Evolutionary conservation across 2,888 invertebrate species (phyloP), one percentile per base, ranked within the genome.

Genomic region (Pollenia amentaria): DNA sequence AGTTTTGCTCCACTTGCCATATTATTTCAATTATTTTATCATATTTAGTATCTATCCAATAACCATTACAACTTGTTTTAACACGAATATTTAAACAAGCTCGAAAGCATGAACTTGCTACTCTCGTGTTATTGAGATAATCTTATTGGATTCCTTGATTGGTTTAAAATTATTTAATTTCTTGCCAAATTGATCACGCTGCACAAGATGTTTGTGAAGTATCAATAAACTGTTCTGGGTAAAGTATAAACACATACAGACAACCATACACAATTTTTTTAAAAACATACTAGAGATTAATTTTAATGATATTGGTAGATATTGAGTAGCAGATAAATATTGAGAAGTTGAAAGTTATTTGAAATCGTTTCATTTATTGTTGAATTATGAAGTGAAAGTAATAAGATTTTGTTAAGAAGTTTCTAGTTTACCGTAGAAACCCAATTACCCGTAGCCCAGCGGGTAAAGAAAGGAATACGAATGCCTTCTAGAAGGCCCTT

Each of bases 11-110:
- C 57, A 60, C 76, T 76, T 83, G 86, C 76, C 80, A 83, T 83
- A 72, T 60, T 87, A 60, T 83, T 83, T 83, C 80, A 84, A 81
- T 84, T 84, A 77, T 87, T 72, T 80, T 55, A 80, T 84, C 65
- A 46, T 64, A 83, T 86, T 83, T 70, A 48, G 65, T 55, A 81
- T 29, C 21, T 44, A 14, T 42, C 60, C n/a, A 18, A 8, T 29
- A 46, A 46, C 3, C 48, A 38, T 6, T 18, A 16, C 11, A 55
- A 38, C 40, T 14, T 48, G 38, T 55, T 60, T 48, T 18, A 55
- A 44, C 29, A 29, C 29, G 29, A 38, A 14, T 40, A 16, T 53
- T 53, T 62, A 29, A 21, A 51, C 21, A 1, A 60, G n/a, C 55
- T 69, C 14, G 9, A 16, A 21, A 16, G 2, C 40, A 40, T 48